Conservation (phyloP, 2,797 vertebrate genomes). For the Siniperca obscura region DNA sequence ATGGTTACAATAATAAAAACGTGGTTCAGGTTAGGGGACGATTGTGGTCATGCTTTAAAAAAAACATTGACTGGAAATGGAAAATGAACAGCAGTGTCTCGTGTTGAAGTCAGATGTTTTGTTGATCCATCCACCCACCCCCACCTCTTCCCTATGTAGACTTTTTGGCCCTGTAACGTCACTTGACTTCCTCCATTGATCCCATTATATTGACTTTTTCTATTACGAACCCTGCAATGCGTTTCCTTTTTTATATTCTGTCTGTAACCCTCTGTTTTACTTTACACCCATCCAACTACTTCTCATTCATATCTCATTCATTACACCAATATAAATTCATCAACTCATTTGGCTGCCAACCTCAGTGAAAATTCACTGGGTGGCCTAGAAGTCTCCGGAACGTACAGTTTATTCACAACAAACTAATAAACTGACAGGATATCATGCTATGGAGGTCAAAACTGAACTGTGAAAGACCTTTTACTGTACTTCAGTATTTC, state of each 20-base stretch:
- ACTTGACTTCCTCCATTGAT: not conserved
- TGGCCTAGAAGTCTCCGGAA: conserved; percentile 18
- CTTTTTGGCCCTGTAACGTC: not conserved
- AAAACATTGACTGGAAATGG: not conserved
- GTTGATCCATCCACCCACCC: not conserved
- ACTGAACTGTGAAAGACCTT: not conserved
- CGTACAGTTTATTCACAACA: not conserved
- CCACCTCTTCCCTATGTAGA: not conserved
- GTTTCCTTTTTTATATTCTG: not conserved
- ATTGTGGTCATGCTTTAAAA: too few relatives aligned
- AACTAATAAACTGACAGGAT: conserved; percentile 2
- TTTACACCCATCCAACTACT: not conserved
- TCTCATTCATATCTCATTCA: not conserved
- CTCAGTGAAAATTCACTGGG: conserved; percentile 23
- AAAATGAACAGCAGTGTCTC: not conserved
- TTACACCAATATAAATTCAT: conserved; percentile 50
- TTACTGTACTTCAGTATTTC: not conserved
- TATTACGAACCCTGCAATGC: not conserved
- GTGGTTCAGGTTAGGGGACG: not conserved
- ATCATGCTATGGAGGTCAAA: not conserved
- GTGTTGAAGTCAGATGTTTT: not conserved
- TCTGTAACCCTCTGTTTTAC: not conserved
- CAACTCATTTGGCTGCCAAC: conserved; percentile 43
- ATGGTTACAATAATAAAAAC: not conserved
- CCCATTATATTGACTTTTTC: not conserved